phyloP scores from a whole-genome alignment of 2,113 vertebrate species.

The Choloepus hoffmanni region DNA sequence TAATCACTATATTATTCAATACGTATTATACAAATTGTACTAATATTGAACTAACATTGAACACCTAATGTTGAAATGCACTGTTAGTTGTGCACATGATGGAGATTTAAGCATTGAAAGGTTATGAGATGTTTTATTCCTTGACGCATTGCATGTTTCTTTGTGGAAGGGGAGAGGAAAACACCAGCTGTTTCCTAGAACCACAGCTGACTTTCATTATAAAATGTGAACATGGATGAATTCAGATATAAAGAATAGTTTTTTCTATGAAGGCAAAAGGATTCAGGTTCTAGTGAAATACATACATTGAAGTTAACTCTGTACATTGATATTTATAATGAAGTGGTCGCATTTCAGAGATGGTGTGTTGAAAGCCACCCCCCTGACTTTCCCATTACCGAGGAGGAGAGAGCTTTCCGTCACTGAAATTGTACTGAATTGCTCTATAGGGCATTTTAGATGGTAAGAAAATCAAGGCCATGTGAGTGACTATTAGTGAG shows the following conservation, averaged over 20 bases:
- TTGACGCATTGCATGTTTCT: slow-evolving; percentile 33
- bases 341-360: slow-evolving; percentile 24
- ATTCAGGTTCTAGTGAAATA: slow-evolving; percentile 51
- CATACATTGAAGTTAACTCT: neutral
- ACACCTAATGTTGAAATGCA: neutral
- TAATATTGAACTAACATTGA: neutral
- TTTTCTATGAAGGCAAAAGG: slow-evolving; percentile 35
- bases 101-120: slow-evolving; percentile 35
- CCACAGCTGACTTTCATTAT: slow-evolving; percentile 72
- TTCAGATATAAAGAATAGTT: slow-evolving; percentile 51
- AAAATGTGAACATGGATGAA: slow-evolving; percentile 57
- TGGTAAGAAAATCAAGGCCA: slow-evolving; percentile 17
- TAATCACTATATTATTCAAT: slow-evolving; percentile 1
- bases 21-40: neutral
- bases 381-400: neutral
- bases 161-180: slow-evolving; percentile 61
- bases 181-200: slow-evolving; percentile 62
- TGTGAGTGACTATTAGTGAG: neutral
- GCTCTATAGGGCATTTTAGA: slow-evolving; percentile 6
- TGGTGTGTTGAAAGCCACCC: neutral
- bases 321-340: neutral
- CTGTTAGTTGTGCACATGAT: neutral
- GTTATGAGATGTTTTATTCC: slow-evolving; percentile 35
- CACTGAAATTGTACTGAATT: neutral
- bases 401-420: neutral